Evolutionary conservation across 2,888 invertebrate species (phyloP), one percentile per base, ranked within the genome.

Genomic region (Subacronicta megacephala): DNA sequence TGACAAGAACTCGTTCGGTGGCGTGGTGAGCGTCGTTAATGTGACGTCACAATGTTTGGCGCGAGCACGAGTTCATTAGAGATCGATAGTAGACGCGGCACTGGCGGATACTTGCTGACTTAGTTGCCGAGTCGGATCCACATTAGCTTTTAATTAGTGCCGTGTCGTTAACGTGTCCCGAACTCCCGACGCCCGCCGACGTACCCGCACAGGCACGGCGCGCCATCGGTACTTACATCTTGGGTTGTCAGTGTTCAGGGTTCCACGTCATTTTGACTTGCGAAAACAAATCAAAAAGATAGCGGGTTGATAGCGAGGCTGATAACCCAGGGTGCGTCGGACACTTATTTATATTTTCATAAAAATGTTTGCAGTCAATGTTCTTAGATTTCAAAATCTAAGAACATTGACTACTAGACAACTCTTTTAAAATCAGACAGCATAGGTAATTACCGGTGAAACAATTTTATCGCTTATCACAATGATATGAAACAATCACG

Each of bases 111-210:
- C 53, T 49, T 41, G 43, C 56, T 47, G 58, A 57, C 61, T 60
- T 62, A 59, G 54, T 69, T 60, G 59, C 16, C 18, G 53, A 54
- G 40, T 63, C 18, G 42, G 37, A 44, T 45, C 40, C 56, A 62
- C 62, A 71, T 74, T 69, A 67, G 78, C 49, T 76, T 65, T 62
- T 74, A 72, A 77, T 80, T 67, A 73, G 64, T 23, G 61, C 23
- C 37, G 29, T n/a, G n/a, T 62, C 59, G 51, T 70, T 56, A 60
- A 33, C 40, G 38, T 2, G 9, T 2, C n/a, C n/a, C n/a, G n/a
- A n/a, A n/a, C n/a, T n/a, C n/a, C n/a, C n/a, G n/a, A n/a, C n/a
- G n/a, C n/a, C n/a, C 10, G 9, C 4, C 18, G 18, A 18, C 4
- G 41, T 10, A 26, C 36, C 46, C 23, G 45, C 7, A n/a, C 31